Evolutionary conservation across 2,888 invertebrate genomes (phyloP).

Genomic region (Leptopilina syphax): DNA sequence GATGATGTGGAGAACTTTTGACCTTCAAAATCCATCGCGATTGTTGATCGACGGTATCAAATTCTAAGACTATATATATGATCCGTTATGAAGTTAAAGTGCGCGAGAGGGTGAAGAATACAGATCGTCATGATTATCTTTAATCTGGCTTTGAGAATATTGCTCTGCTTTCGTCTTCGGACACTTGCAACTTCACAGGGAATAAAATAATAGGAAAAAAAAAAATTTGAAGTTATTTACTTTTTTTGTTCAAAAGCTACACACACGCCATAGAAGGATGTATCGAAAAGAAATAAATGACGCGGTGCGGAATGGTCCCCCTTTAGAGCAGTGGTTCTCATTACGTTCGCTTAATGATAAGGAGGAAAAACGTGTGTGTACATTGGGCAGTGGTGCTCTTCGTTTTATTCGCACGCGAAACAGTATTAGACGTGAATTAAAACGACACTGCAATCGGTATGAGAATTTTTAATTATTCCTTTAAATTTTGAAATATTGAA

Average conservation of each 20-base stretch:
- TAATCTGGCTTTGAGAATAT: constrained; percentile 26
- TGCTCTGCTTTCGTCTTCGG: constrained; percentile 43
- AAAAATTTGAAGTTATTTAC: background rate
- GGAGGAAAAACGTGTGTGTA: constrained; percentile 64
- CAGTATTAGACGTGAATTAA: constrained; percentile 70
- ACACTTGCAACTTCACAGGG: constrained; percentile 18
- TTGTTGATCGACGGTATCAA: constrained; percentile 52
- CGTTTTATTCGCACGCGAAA: constrained; percentile 72
- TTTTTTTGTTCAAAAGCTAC: constrained; percentile 29
- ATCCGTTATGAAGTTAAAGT: constrained; percentile 69
- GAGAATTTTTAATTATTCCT: constrained; percentile 46
- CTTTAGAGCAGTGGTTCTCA: constrained; percentile 70
- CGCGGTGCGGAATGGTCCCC: constrained; percentile 62
- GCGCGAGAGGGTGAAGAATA: constrained; percentile 54
- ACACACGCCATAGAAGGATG: constrained; percentile 44
- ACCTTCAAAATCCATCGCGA: constrained; percentile 48
- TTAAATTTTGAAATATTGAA: too few relatives aligned
- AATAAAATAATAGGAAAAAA: constrained; percentile 13
- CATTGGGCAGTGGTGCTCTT: constrained; percentile 70
- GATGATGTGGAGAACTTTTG: background rate
- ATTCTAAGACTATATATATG: constrained; percentile 55
- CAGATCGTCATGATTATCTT: constrained; percentile 51
- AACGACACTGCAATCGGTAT: constrained; percentile 72
- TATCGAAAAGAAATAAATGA: constrained; percentile 67
- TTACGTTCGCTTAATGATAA: constrained; percentile 58